Evolutionary conservation across 2,113 vertebrate genomes (phyloP).

Genomic region (Gymnarchus niloticus): DNA sequence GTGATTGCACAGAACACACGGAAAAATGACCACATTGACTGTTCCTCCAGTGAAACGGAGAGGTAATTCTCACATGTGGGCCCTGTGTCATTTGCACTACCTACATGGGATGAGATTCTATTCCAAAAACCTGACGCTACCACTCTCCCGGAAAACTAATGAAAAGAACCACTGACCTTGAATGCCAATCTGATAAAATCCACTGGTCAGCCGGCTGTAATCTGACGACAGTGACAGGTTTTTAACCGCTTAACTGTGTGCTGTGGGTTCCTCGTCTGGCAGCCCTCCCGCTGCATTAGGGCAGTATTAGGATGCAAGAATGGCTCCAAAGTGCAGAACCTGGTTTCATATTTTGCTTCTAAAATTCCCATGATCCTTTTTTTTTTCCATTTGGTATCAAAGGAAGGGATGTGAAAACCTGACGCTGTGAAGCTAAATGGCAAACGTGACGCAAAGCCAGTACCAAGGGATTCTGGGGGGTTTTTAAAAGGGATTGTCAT

Average conservation of each 20-base stretch:
- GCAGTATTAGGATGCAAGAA: not conserved
- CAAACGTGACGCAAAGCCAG: not conserved
- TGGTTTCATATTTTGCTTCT: not conserved
- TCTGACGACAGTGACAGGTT: not conserved
- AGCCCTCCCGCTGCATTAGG: not conserved
- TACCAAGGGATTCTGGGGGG: not conserved
- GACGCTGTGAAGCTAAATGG: not conserved
- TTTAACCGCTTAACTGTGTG: not conserved
- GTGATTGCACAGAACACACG: not conserved
- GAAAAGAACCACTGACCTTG: constrained; percentile 32
- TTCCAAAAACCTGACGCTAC: not conserved
- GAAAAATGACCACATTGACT: not conserved
- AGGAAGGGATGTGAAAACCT: not conserved
- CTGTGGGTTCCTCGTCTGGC: not conserved
- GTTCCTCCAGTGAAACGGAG: not conserved
- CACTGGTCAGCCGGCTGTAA: not conserved
- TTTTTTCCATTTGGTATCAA: not conserved
- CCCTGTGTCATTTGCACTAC: not conserved
- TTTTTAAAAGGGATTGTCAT: not conserved
- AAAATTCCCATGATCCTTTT: not conserved
- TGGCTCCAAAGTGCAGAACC: not conserved
- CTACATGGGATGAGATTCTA: not conserved
- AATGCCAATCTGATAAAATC: not conserved
- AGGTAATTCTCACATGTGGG: not conserved
- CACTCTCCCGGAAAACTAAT: constrained; percentile 4